Evolutionary conservation across 92 coral and sea anemone genomes (phyloP).

Genomic region (Epizoanthus fatuus): DNA sequence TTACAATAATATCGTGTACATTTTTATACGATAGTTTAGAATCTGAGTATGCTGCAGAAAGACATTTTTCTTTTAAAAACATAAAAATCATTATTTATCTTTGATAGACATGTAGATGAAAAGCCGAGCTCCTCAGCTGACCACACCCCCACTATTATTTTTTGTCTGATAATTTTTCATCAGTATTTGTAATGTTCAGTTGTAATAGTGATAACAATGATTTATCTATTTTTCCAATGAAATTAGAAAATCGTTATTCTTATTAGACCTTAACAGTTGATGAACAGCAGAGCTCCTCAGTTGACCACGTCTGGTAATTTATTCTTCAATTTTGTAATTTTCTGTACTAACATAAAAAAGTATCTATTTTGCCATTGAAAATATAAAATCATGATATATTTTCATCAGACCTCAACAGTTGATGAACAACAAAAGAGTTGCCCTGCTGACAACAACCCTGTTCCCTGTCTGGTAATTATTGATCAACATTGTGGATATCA

Average conservation of each 20-base stretch:
- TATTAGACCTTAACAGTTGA: background rate
- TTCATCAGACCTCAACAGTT: background rate
- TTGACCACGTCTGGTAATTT: background rate
- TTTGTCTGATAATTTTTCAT: too few species aligned
- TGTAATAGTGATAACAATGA: too few species aligned
- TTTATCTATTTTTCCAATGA: too few species aligned
- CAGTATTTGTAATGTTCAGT: too few species aligned
- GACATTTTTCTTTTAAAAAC: conserved; percentile 3
- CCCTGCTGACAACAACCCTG: background rate
- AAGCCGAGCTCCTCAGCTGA: too few species aligned
- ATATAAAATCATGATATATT: background rate
- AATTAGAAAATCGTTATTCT: background rate
- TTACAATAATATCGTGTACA: too few species aligned
- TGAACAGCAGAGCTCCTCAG: background rate
- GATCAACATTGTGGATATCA: too few species aligned
- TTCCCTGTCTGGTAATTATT: too few species aligned
- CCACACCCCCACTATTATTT: too few species aligned
- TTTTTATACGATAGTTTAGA: background rate
- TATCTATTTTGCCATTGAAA: too few species aligned
- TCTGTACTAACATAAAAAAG: background rate
- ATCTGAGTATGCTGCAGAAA: background rate
- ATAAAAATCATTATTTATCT: background rate
- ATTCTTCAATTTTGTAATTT: background rate
- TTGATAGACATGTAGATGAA: too few species aligned
- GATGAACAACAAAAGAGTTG: conserved; percentile 2